Conservation (phyloP, 2,888 invertebrate genomes). For the Pristionchus arcanus region DNA sequence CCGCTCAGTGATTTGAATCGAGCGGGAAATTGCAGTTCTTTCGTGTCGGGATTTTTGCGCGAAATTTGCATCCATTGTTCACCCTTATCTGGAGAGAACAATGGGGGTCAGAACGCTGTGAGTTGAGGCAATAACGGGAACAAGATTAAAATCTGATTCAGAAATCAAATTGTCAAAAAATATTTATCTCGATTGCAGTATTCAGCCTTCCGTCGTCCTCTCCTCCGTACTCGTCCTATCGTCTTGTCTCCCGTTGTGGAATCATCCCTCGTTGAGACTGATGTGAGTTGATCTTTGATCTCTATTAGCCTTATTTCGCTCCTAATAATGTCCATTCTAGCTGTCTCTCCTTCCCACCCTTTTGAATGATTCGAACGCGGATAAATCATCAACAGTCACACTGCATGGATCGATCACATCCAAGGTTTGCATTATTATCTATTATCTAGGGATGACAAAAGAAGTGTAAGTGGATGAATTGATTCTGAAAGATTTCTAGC, state of each 20-base stretch:
- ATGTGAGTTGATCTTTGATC: slow-evolving; percentile 42
- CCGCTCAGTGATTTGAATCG: no score
- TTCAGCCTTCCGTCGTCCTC: not conserved
- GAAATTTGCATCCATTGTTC: no score
- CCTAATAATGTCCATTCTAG: not conserved
- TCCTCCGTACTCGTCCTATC: not conserved
- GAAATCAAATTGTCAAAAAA: no score
- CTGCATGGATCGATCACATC: slow-evolving; percentile 22
- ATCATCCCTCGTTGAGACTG: not conserved
- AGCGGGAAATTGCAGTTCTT: no score
- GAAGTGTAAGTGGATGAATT: no score
- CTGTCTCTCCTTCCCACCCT: slow-evolving; percentile 10
- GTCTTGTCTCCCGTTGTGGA: not conserved
- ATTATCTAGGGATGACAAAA: no score
- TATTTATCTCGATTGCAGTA: not conserved
- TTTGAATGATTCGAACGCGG: not conserved
- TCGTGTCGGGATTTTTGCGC: no score
- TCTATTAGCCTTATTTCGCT: not conserved
- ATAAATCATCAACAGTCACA: not conserved
- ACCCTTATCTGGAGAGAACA: no score
- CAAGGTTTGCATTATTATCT: not conserved
- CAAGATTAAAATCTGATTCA: not conserved
- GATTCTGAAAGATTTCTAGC: no score
- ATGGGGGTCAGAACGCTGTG: no score
- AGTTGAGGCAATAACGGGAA: no score